Conservation (phyloP, 2,113 vertebrate genomes). For the rat (Rattus norvegicus) region GRCr8 NC_086023.1:22929001-22929500, state of each 20-base stretch:
- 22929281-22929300: neutral
- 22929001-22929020: neutral
- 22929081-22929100: neutral
- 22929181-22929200: neutral
- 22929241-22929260: neutral
- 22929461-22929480: neutral
- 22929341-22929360: neutral
- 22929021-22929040: neutral
- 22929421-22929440: neutral
- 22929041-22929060: neutral
- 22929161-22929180: neutral
- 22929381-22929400: neutral
- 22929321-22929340: neutral
- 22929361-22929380: neutral
- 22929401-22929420: neutral
- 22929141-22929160: neutral
- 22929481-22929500: neutral
- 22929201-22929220: neutral
- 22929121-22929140: neutral
- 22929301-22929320: neutral
- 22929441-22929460: neutral
- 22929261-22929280: neutral
- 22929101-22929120: neutral
- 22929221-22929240: neutral
- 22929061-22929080: neutral